phyloP scores from a whole-genome alignment of 2,113 vertebrate species.

The Passer domesticus region DNA sequence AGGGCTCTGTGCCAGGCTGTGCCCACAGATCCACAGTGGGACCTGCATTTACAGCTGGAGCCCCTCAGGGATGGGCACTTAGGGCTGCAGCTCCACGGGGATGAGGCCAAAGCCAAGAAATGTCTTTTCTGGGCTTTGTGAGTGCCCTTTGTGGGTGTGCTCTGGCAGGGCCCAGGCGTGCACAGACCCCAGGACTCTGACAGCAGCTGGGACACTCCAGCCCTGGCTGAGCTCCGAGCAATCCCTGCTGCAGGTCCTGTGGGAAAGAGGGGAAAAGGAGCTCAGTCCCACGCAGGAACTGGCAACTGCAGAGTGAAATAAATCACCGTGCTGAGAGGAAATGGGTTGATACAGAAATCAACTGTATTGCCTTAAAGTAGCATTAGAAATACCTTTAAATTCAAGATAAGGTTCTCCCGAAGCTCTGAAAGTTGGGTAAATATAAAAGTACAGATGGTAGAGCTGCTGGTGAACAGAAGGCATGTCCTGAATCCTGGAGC shows the following conservation, averaged over 20 bases:
- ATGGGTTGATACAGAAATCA: fast-evolving
- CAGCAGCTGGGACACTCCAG: neutral
- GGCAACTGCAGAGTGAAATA: fast-evolving
- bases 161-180: neutral
- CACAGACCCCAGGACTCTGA: neutral
- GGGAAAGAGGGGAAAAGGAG: neutral
- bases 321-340: fast-evolving
- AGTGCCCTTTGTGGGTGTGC: neutral
- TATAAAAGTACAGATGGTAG: fast-evolving
- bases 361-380: fast-evolving
- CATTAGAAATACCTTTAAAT: neutral
- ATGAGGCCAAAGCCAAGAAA: conserved; percentile 21
- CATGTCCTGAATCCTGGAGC: neutral
- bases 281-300: neutral
- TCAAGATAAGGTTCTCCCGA: neutral
- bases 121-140: neutral
- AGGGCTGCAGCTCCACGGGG: neutral
- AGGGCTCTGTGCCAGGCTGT: neutral
- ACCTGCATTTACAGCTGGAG: conserved; percentile 17
- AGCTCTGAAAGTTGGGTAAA: fast-evolving
- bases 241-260: neutral
- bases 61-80: neutral
- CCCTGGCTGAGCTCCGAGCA: neutral
- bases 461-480: neutral
- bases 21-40: neutral